These are phyloP conservation scores for Chloromyia formosa DNA, from an alignment of 2,888 invertebrate genomes.

Conservation along the genomic window DNA sequence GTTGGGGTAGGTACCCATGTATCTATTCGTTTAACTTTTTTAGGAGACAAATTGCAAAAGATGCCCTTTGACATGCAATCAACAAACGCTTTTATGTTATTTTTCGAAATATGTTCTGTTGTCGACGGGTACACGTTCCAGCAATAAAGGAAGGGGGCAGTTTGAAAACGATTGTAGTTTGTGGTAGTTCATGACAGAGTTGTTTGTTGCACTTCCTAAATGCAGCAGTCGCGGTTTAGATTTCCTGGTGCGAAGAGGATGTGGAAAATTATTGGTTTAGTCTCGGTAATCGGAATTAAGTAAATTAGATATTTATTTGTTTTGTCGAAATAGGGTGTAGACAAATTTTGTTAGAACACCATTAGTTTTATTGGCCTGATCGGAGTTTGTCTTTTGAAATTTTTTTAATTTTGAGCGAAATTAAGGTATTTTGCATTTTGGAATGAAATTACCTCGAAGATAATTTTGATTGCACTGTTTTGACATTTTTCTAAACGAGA, in stretches of 20 bases:
- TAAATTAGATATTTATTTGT: no score
- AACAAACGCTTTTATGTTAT: conserved; percentile 6
- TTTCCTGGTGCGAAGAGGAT: conserved; percentile 16
- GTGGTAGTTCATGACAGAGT: no score
- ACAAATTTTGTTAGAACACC: no score
- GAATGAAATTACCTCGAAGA: no score
- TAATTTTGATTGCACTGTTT: no score
- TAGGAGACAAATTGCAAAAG: conserved; percentile 21
- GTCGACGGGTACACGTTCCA: neutral
- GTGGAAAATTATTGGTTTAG: conserved; percentile 41
- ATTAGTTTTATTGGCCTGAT: no score
- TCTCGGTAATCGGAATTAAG: conserved; percentile 38
- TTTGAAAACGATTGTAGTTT: no score
- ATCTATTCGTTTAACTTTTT: no score
- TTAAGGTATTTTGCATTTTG: neutral
- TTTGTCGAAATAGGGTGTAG: neutral
- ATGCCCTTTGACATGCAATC: conserved; percentile 28
- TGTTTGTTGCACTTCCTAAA: conserved; percentile 2
- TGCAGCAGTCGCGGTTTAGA: neutral
- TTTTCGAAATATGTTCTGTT: neutral
- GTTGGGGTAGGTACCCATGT: conserved; percentile 17
- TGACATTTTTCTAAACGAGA: no score
- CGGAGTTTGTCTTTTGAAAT: neutral
- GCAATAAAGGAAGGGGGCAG: no score
- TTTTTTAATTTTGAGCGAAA: neutral